Base-by-base conservation (phyloP, 2,888 invertebrate genomes). In the Cerastoderma edule region DNA sequence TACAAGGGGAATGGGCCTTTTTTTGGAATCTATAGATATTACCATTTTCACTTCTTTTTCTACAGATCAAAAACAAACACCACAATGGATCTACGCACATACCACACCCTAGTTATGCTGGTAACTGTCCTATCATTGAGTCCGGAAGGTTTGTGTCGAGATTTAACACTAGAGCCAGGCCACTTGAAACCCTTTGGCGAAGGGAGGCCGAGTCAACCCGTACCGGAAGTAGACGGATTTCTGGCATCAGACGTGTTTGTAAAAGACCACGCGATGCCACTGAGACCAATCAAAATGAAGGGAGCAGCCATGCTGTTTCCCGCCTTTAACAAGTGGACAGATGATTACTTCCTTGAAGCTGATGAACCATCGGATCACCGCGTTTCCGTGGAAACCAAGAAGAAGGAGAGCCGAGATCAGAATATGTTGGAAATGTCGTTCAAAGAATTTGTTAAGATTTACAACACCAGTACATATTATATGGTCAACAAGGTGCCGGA, bases 401-500 rank as follows among this genome's bases (percentile, higher is more conserved):
- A 92, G 77, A 92, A 92, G 64, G 92, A 92, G 75, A 85, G 87
- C 68, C 77, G 92, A 33, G 66, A 80, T 8, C 89, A 89, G 68
- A 67, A 80, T n/a, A 80, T 87, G 4, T 33, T 80, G 13, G 67
- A 73, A 10, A 86, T 92, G 86, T 64, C 84, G 46, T 91, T 92
- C 68, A 68, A 80, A 54, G 87, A 91, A 30, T 92, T 92, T 86
- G 79, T 92, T 4, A 69, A 78, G 30, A 83, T 74, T 6, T 92
- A 92, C 73, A 91, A 90, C 57, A 64, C 76, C 4, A 85, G 89
- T 5, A 87, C 88, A 22, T 81, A 86, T 56, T 92, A 92, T 74
- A 90, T 92, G 91, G 92, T 92, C 0, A 83, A 89, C 63, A 73
- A 77, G 30, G 90, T 92, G 2, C 92, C 92, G n/a, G 24, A 60